Base-by-base conservation (phyloP, 2,797 vertebrate genomes). In the Todus mexicanus region DNA sequence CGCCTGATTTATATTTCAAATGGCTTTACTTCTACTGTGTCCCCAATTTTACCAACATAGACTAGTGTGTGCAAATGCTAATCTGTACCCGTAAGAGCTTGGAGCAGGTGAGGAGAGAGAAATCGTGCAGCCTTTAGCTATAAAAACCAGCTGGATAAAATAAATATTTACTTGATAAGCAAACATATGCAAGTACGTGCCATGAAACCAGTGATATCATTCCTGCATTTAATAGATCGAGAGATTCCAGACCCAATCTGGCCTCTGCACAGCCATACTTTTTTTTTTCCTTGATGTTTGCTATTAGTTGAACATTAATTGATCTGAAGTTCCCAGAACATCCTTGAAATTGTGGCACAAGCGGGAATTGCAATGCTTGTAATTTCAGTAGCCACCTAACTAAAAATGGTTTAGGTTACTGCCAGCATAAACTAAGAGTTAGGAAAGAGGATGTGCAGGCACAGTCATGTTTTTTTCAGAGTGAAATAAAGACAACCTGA, bases 221-320 rank as follows among this genome's bases (percentile, higher is more conserved):
- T 82, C 53, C 60, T 57, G 22, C 5, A 2, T 77, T 87, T 72
- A 84, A 57, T 40, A 90, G 22, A 71, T 35, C 2, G 6, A 38
- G 51, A 31, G 22, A 78, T 85, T 27, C 59, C 43, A 29, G 43
- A 57, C 6, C 47, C 15, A 6, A 0, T 63, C 59, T 60, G 47
- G 22, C 51, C 56, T 81, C 84, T 78, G 72, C 59, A 63, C 53
- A 63, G 54, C 76, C 51, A 42, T 79, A 56, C 40, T 81, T 93
- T 84, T 74, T 29, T 63, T 88, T 84, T 84, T 74, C n/a, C 66
- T 88, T 84, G 65, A 26, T 87, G 59, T 76, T 94, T 96, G 38
- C 64, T 74, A 11, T 88, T 79, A 70, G 65, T 69, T 93, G 59
- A 94, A 71, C 51, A 48, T 77, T 92, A 95, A 86, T 84, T 77